These are phyloP conservation scores for Euplexia lucipara DNA, from an alignment of 2,888 invertebrate genomes.

Conservation along the genomic window DNA sequence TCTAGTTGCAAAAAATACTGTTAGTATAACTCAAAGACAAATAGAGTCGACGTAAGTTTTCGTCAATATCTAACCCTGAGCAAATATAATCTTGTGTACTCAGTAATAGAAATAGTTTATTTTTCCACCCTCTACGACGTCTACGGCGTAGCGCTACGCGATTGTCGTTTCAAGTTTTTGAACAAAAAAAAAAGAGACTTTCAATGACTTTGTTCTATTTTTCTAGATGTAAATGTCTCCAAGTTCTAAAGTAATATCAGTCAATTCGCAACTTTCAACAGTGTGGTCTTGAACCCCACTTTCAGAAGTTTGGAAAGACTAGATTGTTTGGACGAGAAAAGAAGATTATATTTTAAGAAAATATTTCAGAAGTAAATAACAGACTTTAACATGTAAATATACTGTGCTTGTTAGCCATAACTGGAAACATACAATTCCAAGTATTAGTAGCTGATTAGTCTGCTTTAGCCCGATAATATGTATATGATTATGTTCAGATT, in stretches of 20 bases:
- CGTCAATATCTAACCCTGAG: constrained; percentile 44
- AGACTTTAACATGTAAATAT: too few species aligned
- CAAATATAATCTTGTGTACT: constrained; percentile 53
- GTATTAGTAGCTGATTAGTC: background rate
- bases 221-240: constrained; percentile 43
- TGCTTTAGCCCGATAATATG: background rate
- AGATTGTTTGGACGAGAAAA: constrained; percentile 8
- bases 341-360: constrained; percentile 12
- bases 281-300: constrained; percentile 35
- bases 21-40: constrained; percentile 26
- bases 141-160: constrained; percentile 60
- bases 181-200: constrained; percentile 54
- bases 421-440: background rate
- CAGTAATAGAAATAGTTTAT: constrained; percentile 56
- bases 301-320: constrained; percentile 20
- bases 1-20: constrained; percentile 37
- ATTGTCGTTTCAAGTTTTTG: constrained; percentile 31
- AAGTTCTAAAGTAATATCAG: constrained; percentile 57
- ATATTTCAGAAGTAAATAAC: constrained; percentile 13
- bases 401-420: too few species aligned
- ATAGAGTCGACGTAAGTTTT: constrained; percentile 35
- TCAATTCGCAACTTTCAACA: constrained; percentile 49
- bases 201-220: constrained; percentile 58
- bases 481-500: constrained; percentile 6
- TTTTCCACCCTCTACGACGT: constrained; percentile 46